Evolutionary conservation across 2,797 vertebrate species (phyloP), one percentile per base, ranked within the genome.

Genomic region (Sebastes steindachneri): DNA sequence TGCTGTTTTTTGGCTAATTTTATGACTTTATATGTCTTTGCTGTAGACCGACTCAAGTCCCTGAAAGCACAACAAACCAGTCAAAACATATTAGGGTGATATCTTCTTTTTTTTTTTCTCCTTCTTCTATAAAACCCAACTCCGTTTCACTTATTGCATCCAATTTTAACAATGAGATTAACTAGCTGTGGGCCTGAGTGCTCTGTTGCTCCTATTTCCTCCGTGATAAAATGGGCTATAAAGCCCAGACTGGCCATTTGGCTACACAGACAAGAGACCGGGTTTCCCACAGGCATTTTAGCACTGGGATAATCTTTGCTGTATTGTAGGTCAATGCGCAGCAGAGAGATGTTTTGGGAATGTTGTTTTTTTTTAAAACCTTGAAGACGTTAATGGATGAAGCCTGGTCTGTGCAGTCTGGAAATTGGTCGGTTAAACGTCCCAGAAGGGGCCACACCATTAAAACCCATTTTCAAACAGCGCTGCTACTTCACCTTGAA

Each of bases 221-320:
- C 76, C 1, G 41, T 60, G 78, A 78, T 85, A 65, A 86, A 89
- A 83, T 29, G 66, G 62, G 35, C 84, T 68, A 67, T 87, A 80
- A 88, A 88, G 64, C 31, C 65, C 77, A 84, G 79, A 85, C 62
- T 73, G 71, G 66, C 68, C 77, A 82, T 89, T 90, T 87, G 77
- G 33, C 75, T 25, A 31, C 68, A 64, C 7, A 72, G 66, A 84
- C 41, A 35, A 26, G 41, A 79, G 60, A 41, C 45, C 3, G 17
- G 25, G 33, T 65, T 80, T 77, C 71, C 72, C 75, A 80, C 31
- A 87, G 79, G 71, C 73, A 75, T 76, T 74, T 77, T 51, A 84
- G 67, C 29, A 62, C 66, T 26, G 19, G 70, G 33, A 77, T 82
- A 71, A 86, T 79, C 74, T 75, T 67, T 79, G 53, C 65, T 76